A percentile compares a stretch with the other conserved stretches of the same genome.
Conservation (phyloP, 2,797 vertebrate genomes). For the Myotis planiceps region DNA sequence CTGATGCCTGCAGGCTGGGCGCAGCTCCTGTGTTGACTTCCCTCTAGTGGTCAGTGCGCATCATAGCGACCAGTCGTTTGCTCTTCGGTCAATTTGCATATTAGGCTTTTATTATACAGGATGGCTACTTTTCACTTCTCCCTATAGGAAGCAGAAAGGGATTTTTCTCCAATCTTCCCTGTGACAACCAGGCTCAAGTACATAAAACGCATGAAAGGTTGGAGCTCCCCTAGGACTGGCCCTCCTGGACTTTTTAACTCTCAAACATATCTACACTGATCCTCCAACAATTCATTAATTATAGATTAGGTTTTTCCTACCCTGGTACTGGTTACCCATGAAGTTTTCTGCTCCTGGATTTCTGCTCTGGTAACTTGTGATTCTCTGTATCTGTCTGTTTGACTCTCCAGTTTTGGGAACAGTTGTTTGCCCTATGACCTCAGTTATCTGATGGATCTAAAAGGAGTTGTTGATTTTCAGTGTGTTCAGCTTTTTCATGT, state of each 20-base stretch:
- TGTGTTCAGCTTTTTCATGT: constrained; percentile 17
- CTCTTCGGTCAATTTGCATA: too few relatives aligned
- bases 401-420: not conserved
- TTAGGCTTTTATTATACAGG: too few relatives aligned
- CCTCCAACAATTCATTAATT: not conserved
- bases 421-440: not conserved
- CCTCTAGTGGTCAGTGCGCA: too few relatives aligned
- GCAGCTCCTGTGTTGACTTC: too few relatives aligned
- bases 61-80: too few relatives aligned
- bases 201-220: not conserved
- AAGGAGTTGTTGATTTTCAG: constrained; percentile 29
- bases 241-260: not conserved
- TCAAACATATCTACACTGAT: not conserved
- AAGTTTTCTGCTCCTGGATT: not conserved
- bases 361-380: not conserved
- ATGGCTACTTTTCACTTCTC: not conserved
- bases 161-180: not conserved
- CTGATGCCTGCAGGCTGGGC: too few relatives aligned
- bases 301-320: not conserved
- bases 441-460: not conserved
- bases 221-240: not conserved
- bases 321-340: not conserved
- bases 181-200: not conserved
- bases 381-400: not conserved
- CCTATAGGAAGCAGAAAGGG: not conserved